A percentile compares a stretch with the other conserved stretches of the same genome.
Conservation (phyloP, 2,888 invertebrate species). For the Phlogophora meticulosa region DNA sequence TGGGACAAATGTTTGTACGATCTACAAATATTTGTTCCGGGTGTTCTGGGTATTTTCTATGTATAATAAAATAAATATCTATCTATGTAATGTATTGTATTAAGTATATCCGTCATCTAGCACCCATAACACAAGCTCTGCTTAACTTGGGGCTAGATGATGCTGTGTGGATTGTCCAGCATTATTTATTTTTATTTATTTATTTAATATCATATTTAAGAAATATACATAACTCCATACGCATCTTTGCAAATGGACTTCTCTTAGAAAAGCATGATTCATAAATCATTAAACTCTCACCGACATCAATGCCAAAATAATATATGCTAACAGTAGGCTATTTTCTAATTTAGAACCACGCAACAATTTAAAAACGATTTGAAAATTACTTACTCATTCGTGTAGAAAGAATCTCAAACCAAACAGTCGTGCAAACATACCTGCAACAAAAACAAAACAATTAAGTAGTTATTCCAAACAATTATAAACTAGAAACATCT, state of each 20-base stretch:
- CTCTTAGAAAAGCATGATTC: background rate
- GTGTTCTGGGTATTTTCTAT: too few relatives aligned
- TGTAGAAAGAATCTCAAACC: background rate
- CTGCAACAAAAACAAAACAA: constrained; percentile 54
- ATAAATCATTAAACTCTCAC: background rate
- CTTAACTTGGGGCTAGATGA: too few relatives aligned
- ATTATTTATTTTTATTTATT: too few relatives aligned
- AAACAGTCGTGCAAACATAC: constrained; percentile 45
- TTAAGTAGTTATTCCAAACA: constrained; percentile 41
- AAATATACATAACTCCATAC: background rate
- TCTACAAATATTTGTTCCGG: too few relatives aligned
- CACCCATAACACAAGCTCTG: too few relatives aligned
- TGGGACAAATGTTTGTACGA: too few relatives aligned
- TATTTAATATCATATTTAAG: too few relatives aligned
- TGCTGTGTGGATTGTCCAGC: too few relatives aligned
- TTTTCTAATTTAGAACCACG: background rate
- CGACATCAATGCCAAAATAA: constrained; percentile 9
- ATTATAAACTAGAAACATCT: constrained; percentile 41
- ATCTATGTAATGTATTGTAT: too few relatives aligned
- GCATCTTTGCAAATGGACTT: too few relatives aligned
- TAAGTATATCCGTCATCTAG: too few relatives aligned
- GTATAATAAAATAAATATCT: too few relatives aligned
- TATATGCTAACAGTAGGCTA: background rate
- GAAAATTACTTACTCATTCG: constrained; percentile 27
- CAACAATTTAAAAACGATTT: constrained; percentile 27